Evolutionary conservation across 2,113 vertebrate species (phyloP), one percentile per base, ranked within the genome.

Genomic region (Camelus bactrianus): DNA sequence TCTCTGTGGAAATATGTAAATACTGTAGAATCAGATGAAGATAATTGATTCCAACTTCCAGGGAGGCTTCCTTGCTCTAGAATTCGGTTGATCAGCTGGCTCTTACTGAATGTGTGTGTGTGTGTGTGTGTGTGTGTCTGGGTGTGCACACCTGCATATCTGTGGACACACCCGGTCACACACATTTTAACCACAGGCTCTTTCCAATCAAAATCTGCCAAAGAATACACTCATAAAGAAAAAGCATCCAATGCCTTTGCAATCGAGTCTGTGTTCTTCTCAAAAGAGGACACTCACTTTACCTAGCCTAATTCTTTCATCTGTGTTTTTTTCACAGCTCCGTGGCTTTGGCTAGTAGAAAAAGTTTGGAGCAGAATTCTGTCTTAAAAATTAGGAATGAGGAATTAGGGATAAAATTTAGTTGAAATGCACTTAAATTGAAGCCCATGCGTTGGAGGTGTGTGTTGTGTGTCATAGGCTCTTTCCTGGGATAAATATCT

Each of bases 1-100:
- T 87, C 26, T 95, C 84, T 56, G 11, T 22, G 64, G 94, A 95
- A 96, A 95, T 94, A 85, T 70, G 80, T 86, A 94, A 95, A 96
- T n/a, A 87, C 0, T 0, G 82, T 52, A 92, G 84, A 94, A 93
- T 58, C 2, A 4, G 48, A 46, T 96, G 50, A 93, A 48, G 77
- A 96, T 96, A 95, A 94, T 69, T 64, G 89, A 89, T 76, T 94
- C 32, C 92, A 88, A 58, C 93, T 94, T 98, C 96, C 4, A 0
- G 50, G 17, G 84, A 75, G 65, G 46, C 15, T 48, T 35, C 75
- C 26, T 80, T 52, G 35, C 38, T 35, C 72, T 81, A 60, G 77
- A 80, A 96, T 38, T 95, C 76, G 32, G 58, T 28, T 90, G 69
- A 42, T 50, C 65, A 94, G 91, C 62, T 83, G 54, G 58, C 72